Base-by-base conservation (phyloP, 2,888 invertebrate species). In the Papilio demoleus region DNA sequence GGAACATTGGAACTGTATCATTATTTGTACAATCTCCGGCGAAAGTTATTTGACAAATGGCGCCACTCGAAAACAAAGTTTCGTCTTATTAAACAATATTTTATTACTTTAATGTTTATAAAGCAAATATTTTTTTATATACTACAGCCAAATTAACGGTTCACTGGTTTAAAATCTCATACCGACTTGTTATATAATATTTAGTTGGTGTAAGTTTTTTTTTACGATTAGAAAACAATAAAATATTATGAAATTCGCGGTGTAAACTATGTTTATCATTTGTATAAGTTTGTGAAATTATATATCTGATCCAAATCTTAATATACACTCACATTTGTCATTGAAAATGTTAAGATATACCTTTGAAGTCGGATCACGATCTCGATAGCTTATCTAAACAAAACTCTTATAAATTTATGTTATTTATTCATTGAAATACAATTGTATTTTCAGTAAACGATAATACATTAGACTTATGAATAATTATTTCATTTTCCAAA, bases 1-100 rank as follows among this genome's bases (percentile, higher is more conserved):
- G 77, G 38, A 60, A 68, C 45, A 62, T 67, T 78, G 73, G 34
- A 80, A 76, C 77, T 75, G 72, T 78, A 76, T 73, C 76, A 79
- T 70, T 76, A 70, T 75, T 72, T 70, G 40, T 66, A 67, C 64
- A 70, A 65, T 64, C 59, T 64, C 8, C 9, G 36, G 61, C 34
- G 40, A 62, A 63, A 63, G 67, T 68, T 24, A 42, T 34, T 36
- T 47, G 47, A 60, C 5, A 56, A 56, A 62, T 63, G 36, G 40
- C 50, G 27, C n/a, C 34, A 34, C 9, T 31, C 11, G 9, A 12
- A 45, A 34, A 59, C 42, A 19, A n/a, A 45, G 31, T 31, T 65
- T 58, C 56, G 38, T 14, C 17, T 64, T 38, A 31, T 31, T 8
- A 56, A 56, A n/a, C 9, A 17, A 17, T 31, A 31, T 31, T 56